Evolutionary conservation across 2,113 vertebrate genomes (phyloP).

Genomic region (Galbula dea): DNA sequence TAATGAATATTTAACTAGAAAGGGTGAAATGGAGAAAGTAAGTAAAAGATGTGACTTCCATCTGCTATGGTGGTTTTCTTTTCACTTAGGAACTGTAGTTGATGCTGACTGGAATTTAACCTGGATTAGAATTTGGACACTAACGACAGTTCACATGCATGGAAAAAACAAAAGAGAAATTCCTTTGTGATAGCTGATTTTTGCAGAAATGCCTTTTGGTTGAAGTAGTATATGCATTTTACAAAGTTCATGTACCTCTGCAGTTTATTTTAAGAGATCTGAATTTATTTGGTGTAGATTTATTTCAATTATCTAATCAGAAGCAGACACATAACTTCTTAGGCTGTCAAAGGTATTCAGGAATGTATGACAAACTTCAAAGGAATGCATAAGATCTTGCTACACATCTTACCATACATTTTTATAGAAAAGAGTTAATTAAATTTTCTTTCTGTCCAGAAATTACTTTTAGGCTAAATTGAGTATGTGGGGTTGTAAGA

Average conservation of each 20-base stretch:
- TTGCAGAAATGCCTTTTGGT: constrained; percentile 50
- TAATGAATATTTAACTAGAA: background rate
- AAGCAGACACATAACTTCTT: constrained; percentile 70
- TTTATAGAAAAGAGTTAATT: constrained; percentile 72
- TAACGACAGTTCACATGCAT: background rate
- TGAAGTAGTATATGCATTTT: constrained; percentile 49
- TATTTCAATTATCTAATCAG: constrained; percentile 79
- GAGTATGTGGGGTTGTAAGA: background rate
- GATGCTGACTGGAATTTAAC: background rate
- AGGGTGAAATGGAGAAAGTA: background rate
- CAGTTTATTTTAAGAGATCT: constrained; percentile 68
- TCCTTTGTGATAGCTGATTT: constrained; percentile 42
- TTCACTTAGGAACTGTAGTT: background rate
- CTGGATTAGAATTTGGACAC: background rate
- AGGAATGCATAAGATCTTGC: constrained; percentile 67
- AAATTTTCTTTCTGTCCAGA: constrained; percentile 66
- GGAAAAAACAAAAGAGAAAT: background rate
- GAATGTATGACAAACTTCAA: constrained; percentile 75
- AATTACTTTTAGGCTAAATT: constrained; percentile 58
- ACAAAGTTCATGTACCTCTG: constrained; percentile 52
- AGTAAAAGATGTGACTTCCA: background rate
- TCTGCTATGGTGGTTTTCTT: background rate
- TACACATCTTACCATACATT: constrained; percentile 63
- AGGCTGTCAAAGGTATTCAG: constrained; percentile 64
- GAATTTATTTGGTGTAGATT: constrained; percentile 73